Percentiles rank a stretch among this genome's conserved stretches.
These are phyloP conservation scores for Odontomyia ornata DNA, from an alignment of 2,888 invertebrate genomes.

Conservation along the genomic window DNA sequence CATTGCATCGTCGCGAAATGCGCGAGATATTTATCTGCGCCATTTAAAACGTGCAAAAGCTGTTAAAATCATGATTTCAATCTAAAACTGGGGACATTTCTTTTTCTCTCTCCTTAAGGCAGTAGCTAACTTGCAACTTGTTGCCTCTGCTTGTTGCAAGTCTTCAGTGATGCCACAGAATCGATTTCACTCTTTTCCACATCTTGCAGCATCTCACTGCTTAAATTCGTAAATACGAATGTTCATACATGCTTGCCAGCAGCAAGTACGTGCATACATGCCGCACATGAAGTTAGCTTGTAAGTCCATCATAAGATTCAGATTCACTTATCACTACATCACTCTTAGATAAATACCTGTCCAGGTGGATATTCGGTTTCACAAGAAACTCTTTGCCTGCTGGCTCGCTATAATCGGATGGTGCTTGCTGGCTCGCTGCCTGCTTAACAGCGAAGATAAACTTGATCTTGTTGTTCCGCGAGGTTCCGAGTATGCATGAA, in stretches of 20 bases:
- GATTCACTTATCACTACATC: conserved; percentile 42
- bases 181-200: conserved; percentile 42
- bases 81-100: conserved; percentile 26
- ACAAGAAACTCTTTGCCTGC: not conserved
- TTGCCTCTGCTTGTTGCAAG: not conserved
- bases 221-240: not conserved
- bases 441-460: too few species aligned
- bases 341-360: conserved; percentile 38
- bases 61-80: conserved; percentile 29
- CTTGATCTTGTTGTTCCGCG: conserved; percentile 38
- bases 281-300: conserved; percentile 21
- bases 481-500: not conserved
- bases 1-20: not conserved
- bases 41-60: conserved; percentile 34
- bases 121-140: not conserved
- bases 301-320: conserved; percentile 31
- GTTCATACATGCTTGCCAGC: not conserved
- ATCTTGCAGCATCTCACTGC: not conserved
- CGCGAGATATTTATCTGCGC: conserved; percentile 11
- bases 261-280: not conserved
- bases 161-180: not conserved
- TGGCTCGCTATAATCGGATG: too few species aligned
- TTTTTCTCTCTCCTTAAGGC: not conserved
- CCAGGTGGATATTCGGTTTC: conserved; percentile 35
- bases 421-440: not conserved